phyloP scores from a whole-genome alignment of 2,888 invertebrate genomes.

The Cantharis rufa region DNA sequence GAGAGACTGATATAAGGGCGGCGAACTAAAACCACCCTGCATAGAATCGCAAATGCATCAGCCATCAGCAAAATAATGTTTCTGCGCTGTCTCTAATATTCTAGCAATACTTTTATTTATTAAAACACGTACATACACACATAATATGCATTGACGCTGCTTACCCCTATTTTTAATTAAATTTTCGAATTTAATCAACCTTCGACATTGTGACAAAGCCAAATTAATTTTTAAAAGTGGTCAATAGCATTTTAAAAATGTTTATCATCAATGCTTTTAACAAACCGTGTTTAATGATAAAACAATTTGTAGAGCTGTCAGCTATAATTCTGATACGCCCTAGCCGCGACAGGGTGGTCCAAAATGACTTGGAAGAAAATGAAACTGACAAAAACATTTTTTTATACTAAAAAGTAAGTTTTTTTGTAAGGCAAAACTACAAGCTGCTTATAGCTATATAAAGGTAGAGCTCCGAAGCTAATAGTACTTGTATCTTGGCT shows the following conservation, averaged over 20 bases:
- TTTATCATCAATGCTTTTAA: neutral
- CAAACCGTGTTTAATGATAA: neutral
- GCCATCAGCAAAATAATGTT: conserved; percentile 21
- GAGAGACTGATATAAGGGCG: conserved; percentile 30
- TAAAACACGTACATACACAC: neutral
- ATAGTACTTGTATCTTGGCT: too few species aligned
- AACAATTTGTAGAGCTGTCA: neutral
- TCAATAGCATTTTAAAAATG: neutral
- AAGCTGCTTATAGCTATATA: too few species aligned
- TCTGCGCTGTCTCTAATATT: conserved; percentile 10
- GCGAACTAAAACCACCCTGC: conserved; percentile 33
- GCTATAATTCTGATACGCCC: neutral
- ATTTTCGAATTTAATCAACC: neutral
- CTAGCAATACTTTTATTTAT: neutral
- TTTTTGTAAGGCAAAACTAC: too few species aligned
- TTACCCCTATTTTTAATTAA: neutral
- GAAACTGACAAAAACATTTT: too few species aligned
- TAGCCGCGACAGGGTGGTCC: neutral
- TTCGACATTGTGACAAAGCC: neutral
- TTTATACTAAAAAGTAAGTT: too few species aligned
- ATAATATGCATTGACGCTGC: neutral
- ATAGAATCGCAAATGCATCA: conserved; percentile 25
- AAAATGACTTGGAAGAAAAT: too few species aligned
- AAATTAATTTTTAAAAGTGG: neutral
- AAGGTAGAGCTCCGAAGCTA: too few species aligned